Base-by-base conservation (phyloP, 2,113 vertebrate genomes). In the Nettapus auritus region DNA sequence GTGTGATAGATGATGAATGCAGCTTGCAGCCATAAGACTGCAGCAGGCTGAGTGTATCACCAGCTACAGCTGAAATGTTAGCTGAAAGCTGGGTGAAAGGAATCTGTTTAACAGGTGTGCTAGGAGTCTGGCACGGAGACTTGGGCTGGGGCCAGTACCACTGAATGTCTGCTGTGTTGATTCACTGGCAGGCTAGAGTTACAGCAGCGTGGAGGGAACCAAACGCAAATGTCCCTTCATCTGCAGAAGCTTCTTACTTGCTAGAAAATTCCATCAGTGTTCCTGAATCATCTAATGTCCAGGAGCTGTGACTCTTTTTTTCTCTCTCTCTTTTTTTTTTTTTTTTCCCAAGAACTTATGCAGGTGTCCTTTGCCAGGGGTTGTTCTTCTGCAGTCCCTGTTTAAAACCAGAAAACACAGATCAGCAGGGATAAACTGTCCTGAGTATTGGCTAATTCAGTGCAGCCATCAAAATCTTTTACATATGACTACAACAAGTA, bases 71-170 rank as follows among this genome's bases (percentile, higher is more conserved):
- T 96, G 95, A 98, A 98, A 97, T 2, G 9, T 89, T 96, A 97
- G 89, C 94, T 92, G 89, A 88, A 96, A 57, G 36, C 93, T 95
- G 82, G 91, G 95, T 93, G 96, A 97, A 96, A 97, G 87, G 90
- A 97, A 97, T 98, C 88, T 94, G 63, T 97, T 96, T 96, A 97
- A 96, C 98, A 98, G 96, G 98, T 98, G 97, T 98, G 96, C 93
- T 36, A 78, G 87, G 94, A 97, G 91, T 94, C 97, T 98, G 97
- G 97, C 97, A 97, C 11, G 11, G 94, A 89, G 28, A 38, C 13
- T 83, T 98, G 97, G 95, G 92, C 57, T 73, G 36, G 31, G 52
- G 93, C 97, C 97, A 97, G 97, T 92, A 80, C 91, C 96, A 93
- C 90, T 85, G 96, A 98, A 97, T 94, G 94, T 96, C 89, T 97